Conservation (phyloP, 2,797 vertebrate genomes). For the Xenops minutus region DNA sequence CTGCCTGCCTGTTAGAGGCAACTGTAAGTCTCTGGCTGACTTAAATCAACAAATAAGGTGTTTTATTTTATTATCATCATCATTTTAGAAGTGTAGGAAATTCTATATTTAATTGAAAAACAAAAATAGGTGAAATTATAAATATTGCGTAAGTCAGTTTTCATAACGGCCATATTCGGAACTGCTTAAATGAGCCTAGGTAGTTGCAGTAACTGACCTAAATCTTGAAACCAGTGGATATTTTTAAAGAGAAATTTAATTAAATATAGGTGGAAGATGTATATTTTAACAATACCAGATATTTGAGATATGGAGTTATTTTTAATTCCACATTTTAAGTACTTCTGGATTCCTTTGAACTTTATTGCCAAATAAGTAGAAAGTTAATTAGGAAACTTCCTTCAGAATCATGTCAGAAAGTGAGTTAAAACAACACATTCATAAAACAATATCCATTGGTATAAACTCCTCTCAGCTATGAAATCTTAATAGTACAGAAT, state of each 20-base stretch:
- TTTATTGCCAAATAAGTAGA: neutral
- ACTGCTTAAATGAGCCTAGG: neutral
- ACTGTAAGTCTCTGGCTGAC: neutral
- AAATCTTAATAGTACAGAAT: neutral
- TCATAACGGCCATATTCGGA: neutral
- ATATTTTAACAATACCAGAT: neutral
- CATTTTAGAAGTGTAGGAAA: neutral
- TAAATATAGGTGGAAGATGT: neutral
- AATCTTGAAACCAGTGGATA: constrained; percentile 2
- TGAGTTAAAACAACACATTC: neutral
- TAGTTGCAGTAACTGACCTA: constrained; percentile 24
- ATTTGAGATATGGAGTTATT: neutral
- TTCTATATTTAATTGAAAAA: neutral
- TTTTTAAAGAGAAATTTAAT: neutral
- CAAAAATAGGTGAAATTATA: neutral
- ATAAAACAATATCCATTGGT: neutral
- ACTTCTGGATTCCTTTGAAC: neutral
- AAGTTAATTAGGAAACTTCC: neutral
- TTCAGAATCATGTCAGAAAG: neutral
- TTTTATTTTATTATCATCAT: neutral
- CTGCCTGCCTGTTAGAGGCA: neutral
- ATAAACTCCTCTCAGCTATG: neutral
- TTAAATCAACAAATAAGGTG: neutral
- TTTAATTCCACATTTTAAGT: neutral
- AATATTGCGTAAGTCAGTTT: neutral